These are phyloP conservation scores for human DNA, from an alignment of 2,113 vertebrate genomes.

Conservation along the genomic window DNA sequence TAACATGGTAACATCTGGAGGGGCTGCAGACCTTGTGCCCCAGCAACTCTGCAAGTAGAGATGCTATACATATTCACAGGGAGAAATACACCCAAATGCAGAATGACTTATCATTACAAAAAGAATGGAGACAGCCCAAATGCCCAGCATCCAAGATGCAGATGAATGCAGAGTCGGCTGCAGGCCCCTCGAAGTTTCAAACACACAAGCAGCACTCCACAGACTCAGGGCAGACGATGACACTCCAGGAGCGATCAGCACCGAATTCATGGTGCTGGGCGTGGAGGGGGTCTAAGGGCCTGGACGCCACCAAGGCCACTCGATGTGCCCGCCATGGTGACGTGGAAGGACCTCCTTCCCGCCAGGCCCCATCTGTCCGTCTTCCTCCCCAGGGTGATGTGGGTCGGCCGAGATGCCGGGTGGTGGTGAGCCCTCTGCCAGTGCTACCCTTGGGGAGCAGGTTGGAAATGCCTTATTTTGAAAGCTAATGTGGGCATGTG, in stretches of 20 bases:
- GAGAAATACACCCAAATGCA: neutral
- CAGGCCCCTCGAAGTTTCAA: fast-evolving
- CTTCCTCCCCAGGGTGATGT: no score
- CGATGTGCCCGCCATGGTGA: fast-evolving
- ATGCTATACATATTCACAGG: fast-evolving
- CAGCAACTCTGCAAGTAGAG: neutral
- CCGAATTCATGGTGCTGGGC: fast-evolving
- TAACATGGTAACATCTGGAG: fast-evolving
- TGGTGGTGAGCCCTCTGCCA: fast-evolving
- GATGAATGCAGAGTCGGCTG: fast-evolving
- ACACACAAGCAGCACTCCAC: fast-evolving
- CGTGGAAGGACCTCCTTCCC: fast-evolving
- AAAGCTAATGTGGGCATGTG: fast-evolving
- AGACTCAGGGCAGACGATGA: fast-evolving
- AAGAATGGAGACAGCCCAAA: fast-evolving
- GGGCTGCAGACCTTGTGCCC: fast-evolving
- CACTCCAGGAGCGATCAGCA: fast-evolving
- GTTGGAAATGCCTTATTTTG: neutral
- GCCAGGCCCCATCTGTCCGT: neutral
- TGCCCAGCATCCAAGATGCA: fast-evolving
- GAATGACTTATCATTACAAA: neutral
- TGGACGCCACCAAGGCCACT: fast-evolving
- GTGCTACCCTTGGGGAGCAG: fast-evolving
- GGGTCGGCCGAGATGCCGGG: fast-evolving
- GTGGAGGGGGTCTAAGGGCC: neutral